These are phyloP conservation scores for Pyrocephalus nanus DNA, from an alignment of 2,797 vertebrate genomes.

Conservation along the genomic window DNA sequence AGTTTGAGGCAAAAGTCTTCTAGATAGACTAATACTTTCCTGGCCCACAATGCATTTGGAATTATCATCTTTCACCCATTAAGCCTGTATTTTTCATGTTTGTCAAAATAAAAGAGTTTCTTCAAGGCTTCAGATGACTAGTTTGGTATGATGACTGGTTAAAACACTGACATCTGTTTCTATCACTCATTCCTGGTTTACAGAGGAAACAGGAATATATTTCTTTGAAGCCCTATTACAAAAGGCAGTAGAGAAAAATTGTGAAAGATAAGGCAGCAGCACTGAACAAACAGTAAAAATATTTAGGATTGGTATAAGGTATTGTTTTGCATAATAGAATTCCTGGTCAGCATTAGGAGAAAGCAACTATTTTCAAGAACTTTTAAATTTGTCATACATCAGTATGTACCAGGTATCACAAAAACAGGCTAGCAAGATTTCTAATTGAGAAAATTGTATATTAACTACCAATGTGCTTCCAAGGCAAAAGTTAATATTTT, in stretches of 20 bases:
- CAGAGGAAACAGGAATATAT: not conserved
- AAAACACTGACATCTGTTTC: not conserved
- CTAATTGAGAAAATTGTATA: not conserved
- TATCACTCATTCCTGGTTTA: not conserved
- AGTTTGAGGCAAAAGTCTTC: not conserved
- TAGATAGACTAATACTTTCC: not conserved
- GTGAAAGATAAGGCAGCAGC: not conserved
- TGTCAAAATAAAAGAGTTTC: not conserved
- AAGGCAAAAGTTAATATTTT: not conserved
- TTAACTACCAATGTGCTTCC: not conserved
- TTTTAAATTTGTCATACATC: not conserved
- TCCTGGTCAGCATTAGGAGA: not conserved
- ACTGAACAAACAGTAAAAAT: not conserved
- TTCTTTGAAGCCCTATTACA: not conserved
- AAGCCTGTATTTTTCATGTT: not conserved
- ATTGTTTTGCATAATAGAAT: not conserved
- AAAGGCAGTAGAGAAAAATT: not conserved
- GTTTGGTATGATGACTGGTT: rapidly evolving
- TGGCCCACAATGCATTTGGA: not conserved
- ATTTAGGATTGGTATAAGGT: not conserved
- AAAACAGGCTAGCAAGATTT: not conserved
- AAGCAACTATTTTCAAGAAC: not conserved
- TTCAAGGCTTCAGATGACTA: not conserved
- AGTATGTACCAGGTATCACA: not conserved
- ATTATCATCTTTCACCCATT: not conserved